Evolutionary conservation across 2,888 invertebrate species (phyloP).

Genomic region (Thymelicus lineola): DNA sequence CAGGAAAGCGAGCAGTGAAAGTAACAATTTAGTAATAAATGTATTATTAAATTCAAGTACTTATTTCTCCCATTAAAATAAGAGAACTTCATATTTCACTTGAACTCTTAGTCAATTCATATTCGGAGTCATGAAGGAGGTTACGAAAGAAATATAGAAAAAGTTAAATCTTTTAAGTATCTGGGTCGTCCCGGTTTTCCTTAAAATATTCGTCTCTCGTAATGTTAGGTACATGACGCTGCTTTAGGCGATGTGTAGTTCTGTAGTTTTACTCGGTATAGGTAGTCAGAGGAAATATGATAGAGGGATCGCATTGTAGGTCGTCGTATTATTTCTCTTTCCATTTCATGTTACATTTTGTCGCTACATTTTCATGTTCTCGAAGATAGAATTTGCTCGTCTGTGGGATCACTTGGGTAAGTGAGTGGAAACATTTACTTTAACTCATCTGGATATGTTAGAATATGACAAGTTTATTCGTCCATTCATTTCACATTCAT

Average conservation of each 20-base stretch:
- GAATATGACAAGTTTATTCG: too few species aligned
- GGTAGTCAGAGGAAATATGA: constrained; percentile 53
- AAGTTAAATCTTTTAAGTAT: not conserved
- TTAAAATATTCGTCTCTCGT: too few species aligned
- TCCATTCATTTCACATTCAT: too few species aligned
- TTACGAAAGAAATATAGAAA: constrained; percentile 1
- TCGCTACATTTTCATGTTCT: constrained; percentile 33
- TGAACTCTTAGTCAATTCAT: not conserved
- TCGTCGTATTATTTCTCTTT: constrained; percentile 46
- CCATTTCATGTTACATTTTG: constrained; percentile 41
- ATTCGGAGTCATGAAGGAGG: not conserved
- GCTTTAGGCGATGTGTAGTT: constrained; percentile 6
- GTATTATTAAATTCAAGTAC: not conserved
- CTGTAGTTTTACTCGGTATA: constrained; percentile 40
- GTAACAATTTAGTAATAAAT: too few species aligned
- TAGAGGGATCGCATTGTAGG: constrained; percentile 49
- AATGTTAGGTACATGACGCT: not conserved
- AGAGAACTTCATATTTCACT: not conserved
- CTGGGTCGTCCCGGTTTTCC: too few species aligned
- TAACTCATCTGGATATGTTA: too few species aligned
- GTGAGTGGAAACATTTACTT: constrained; percentile 23
- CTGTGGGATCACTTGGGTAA: constrained; percentile 32
- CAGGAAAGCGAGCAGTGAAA: too few species aligned
- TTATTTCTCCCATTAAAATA: not conserved
- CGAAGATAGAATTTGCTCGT: constrained; percentile 32